phyloP scores from a whole-genome alignment of 2,113 vertebrate genomes.

The Himantopus leucocephalus region DNA sequence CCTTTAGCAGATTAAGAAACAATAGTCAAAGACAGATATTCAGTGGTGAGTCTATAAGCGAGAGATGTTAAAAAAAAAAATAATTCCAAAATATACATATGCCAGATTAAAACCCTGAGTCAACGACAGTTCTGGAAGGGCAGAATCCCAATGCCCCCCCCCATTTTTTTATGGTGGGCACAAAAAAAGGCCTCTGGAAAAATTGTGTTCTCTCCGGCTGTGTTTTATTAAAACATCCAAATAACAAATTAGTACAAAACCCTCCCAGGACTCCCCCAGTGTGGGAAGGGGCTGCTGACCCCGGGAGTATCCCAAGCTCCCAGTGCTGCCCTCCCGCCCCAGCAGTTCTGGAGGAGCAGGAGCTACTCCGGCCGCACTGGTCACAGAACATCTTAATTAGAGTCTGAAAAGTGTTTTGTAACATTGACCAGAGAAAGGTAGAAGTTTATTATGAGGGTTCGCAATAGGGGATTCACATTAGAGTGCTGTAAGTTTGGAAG shows the following conservation, averaged over 20 bases:
- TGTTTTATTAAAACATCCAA: background rate
- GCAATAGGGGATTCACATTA: background rate
- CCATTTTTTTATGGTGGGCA: background rate
- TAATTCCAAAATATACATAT: background rate
- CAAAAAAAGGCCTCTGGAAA: background rate
- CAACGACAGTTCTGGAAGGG: background rate
- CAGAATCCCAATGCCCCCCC: background rate
- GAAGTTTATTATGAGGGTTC: background rate
- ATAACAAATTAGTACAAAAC: background rate
- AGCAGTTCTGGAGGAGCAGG: background rate
- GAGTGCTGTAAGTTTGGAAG: background rate
- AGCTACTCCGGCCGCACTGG: accelerated
- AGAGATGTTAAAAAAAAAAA: background rate
- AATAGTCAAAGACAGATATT: background rate
- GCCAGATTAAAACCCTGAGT: background rate
- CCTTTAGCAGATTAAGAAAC: background rate
- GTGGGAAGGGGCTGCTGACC: background rate
- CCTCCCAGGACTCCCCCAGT: background rate
- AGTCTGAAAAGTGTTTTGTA: background rate
- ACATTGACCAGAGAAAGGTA: background rate
- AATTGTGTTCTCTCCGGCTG: background rate
- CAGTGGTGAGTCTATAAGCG: background rate
- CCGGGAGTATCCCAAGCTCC: no score
- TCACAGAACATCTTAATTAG: background rate
- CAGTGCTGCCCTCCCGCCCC: background rate